Evolutionary conservation across 2,113 vertebrate genomes (phyloP), one percentile per base, ranked within the genome.

Genomic region (Calyptomena viridis): DNA sequence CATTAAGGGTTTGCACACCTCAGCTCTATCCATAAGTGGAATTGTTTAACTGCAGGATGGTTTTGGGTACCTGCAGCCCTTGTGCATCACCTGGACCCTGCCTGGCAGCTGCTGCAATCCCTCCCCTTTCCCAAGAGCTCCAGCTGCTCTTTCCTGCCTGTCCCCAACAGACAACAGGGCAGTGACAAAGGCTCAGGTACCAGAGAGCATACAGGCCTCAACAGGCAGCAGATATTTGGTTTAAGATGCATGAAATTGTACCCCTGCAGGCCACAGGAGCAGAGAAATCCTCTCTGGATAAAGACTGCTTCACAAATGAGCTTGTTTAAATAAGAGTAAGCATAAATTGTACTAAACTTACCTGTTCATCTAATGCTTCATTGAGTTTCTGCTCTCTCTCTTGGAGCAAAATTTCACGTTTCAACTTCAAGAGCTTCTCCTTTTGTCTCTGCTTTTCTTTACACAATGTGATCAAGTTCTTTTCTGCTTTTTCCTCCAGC

Each of bases 291-390:
- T 22, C 64, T 58, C 52, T 63, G 52, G 30, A 76, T 69, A 59
- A 80, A 71, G 5, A n/a, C 19, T 11, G 7, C 19, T 35, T 68
- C 24, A 8, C 15, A 50, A 55, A 25, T 1, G 10, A 74, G n/a
- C 20, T 15, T 30, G 20, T 59, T 72, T 53, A 53, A 78, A 27
- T 12, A 27, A 55, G 25, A 14, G 59, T n/a, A 53, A 69, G 44
- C 1, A 14, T 13, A 39, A 66, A 59, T 6, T 17, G 20, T 47
- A 39, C 28, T 15, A 28, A 89, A 33, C 84, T 18, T 42, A 98
- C 99, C 98, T 99, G 99, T 47, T 98, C 85, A 33, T 98, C 97
- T 44, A 99, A 95, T 1, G 89, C 14, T 6, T 97, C 96, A 3
- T 87, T 91, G 37, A 98, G 93, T 30, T 97, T 88, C 88, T 67